A percentile compares a stretch with the other conserved stretches of the same genome.
phyloP scores from a whole-genome alignment of 37 sponge, comb jelly and placozoan species.

The Spongilla lacustris region DNA sequence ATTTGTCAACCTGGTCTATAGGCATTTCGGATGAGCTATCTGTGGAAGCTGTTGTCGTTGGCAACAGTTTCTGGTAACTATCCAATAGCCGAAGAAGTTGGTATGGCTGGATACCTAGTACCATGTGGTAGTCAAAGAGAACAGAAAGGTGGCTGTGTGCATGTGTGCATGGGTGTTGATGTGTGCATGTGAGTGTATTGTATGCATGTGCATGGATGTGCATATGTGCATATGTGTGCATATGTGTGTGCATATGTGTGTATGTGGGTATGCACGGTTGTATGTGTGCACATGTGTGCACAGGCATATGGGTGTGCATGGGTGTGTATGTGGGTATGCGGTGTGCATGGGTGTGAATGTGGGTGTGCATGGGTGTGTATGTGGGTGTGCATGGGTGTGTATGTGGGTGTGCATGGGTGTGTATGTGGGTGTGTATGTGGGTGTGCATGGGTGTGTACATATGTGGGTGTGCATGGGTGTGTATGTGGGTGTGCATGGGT shows the following conservation, averaged over 20 bases:
- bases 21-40: too few relatives aligned
- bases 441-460: slow-evolving; percentile 8
- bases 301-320: not conserved
- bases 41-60: too few relatives aligned
- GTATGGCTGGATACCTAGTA: slow-evolving; percentile 17
- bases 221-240: not conserved
- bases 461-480: slow-evolving; percentile 14
- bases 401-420: not conserved
- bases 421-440: slow-evolving; percentile 10
- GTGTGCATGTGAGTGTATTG: not conserved
- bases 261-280: too few relatives aligned
- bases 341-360: slow-evolving; percentile 16
- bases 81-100: too few relatives aligned
- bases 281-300: not conserved
- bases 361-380: slow-evolving; percentile 14
- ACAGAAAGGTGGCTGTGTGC: slow-evolving; percentile 40
- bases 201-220: not conserved
- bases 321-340: not conserved
- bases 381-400: not conserved
- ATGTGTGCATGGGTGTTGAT: not conserved
- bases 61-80: too few relatives aligned
- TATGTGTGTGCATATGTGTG: slow-evolving; percentile 2
- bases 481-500: not conserved
- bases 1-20: too few relatives aligned
- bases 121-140: slow-evolving; percentile 49